Percentiles rank a stretch among this genome's conserved stretches.
Evolutionary conservation across 2,113 vertebrate species (phyloP).

Genomic region (Naja naja): DNA sequence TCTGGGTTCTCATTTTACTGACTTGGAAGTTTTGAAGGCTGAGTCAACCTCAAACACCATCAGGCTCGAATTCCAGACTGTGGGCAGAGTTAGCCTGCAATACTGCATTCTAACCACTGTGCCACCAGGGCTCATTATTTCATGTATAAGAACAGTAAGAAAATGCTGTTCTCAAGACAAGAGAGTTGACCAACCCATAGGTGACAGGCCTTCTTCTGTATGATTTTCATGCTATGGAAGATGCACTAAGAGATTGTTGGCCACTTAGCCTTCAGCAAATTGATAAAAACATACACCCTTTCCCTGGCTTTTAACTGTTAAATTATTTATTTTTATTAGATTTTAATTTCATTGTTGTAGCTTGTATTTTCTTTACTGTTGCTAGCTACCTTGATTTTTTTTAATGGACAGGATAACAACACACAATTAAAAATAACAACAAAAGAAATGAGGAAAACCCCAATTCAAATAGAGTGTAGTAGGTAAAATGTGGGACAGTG

Average conservation of each 20-base stretch:
- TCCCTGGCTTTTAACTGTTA: background rate
- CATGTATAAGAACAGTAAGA: background rate
- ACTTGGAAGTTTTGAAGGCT: background rate
- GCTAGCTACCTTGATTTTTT: background rate
- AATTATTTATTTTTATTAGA: background rate
- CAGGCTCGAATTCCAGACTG: background rate
- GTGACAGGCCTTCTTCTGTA: background rate
- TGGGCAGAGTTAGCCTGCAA: background rate
- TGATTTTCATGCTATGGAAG: background rate
- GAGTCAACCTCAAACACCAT: background rate
- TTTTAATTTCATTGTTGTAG: background rate
- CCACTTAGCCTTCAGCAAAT: background rate
- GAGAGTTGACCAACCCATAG: background rate
- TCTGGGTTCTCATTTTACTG: background rate
- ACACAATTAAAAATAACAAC: background rate
- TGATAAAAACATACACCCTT: background rate
- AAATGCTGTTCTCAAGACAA: background rate
- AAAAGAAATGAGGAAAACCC: background rate
- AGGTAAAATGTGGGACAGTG: background rate
- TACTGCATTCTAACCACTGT: background rate
- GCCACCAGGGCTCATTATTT: background rate
- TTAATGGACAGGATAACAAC: background rate
- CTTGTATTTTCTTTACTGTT: background rate
- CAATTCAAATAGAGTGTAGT: background rate
- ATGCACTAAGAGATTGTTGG: background rate